Percentiles rank a stretch among this genome's conserved stretches.
These are phyloP conservation scores for Epizoanthus rinbou DNA, from an alignment of 92 coral and sea anemone genomes.

Conservation along the genomic window DNA sequence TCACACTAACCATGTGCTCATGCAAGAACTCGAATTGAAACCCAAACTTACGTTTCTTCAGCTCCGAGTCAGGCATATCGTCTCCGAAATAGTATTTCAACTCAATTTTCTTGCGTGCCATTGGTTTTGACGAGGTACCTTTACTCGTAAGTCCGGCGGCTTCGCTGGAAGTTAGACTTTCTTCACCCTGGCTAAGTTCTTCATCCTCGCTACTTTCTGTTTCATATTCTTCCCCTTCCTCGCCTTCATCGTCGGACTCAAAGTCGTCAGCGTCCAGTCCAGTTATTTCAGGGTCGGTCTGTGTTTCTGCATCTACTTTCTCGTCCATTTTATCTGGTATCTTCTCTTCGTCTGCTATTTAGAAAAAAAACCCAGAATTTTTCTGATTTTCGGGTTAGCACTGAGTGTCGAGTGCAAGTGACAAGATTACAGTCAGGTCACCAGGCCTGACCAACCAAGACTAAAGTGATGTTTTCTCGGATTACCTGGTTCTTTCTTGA, in stretches of 20 bases:
- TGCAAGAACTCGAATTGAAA: slow-evolving; percentile 26
- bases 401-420: slow-evolving; percentile 42
- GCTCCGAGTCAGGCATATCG: slow-evolving; percentile 94
- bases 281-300: slow-evolving; percentile 91
- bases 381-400: neutral
- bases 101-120: slow-evolving; percentile 91
- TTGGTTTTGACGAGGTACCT: slow-evolving; percentile 76
- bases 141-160: slow-evolving; percentile 44
- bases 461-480: slow-evolving; percentile 31
- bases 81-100: slow-evolving; percentile 96
- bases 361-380: slow-evolving; percentile 25
- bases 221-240: slow-evolving; percentile 74
- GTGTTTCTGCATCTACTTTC: slow-evolving; percentile 73
- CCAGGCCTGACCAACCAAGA: slow-evolving; percentile 12
- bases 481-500: slow-evolving; percentile 65
- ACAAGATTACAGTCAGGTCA: slow-evolving; percentile 44
- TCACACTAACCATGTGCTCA: slow-evolving; percentile 85
- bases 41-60: slow-evolving; percentile 83
- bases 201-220: slow-evolving; percentile 83
- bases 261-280: slow-evolving; percentile 92
- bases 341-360: slow-evolving; percentile 59
- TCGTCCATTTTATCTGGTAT: slow-evolving; percentile 41
- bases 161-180: slow-evolving; percentile 19
- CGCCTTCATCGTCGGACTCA: slow-evolving; percentile 74
- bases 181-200: slow-evolving; percentile 48